Conservation (phyloP, 2,888 invertebrate species). For the Acronicta leporina region DNA sequence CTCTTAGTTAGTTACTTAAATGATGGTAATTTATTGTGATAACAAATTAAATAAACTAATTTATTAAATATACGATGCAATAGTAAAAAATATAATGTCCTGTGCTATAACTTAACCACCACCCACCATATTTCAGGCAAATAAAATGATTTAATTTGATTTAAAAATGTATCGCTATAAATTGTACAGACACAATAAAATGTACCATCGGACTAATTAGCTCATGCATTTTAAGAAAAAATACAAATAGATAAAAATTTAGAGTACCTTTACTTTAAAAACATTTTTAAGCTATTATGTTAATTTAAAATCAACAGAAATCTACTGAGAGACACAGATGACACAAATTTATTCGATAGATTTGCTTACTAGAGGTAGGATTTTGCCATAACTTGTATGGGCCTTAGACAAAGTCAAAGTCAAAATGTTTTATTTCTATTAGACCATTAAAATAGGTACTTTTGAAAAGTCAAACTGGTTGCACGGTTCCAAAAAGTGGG, state of each 20-base stretch:
- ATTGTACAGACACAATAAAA: conserved; percentile 7
- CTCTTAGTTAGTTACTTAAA: neutral
- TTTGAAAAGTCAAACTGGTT: no score
- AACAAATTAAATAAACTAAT: neutral
- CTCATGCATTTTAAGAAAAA: conserved; percentile 10
- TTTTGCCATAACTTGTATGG: no score
- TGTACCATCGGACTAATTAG: conserved; percentile 13
- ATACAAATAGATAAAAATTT: conserved; percentile 1
- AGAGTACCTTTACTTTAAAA: neutral
- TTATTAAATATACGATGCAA: neutral
- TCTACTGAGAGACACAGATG: neutral
- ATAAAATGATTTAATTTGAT: no score
- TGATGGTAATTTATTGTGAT: conserved; percentile 38
- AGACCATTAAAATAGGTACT: no score
- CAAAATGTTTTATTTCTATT: no score
- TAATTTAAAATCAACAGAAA: neutral
- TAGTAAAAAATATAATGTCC: no score
- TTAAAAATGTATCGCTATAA: no score
- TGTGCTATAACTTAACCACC: no score
- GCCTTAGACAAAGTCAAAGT: no score
- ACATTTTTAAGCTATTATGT: neutral
- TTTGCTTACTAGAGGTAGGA: no score
- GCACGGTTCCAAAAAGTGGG: no score
- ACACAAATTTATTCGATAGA: neutral
- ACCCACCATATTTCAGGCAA: no score